A percentile compares a stretch with the other conserved stretches of the same genome.
phyloP scores from a whole-genome alignment of 2,888 invertebrate genomes.

The Netelia fuscicornis region DNA sequence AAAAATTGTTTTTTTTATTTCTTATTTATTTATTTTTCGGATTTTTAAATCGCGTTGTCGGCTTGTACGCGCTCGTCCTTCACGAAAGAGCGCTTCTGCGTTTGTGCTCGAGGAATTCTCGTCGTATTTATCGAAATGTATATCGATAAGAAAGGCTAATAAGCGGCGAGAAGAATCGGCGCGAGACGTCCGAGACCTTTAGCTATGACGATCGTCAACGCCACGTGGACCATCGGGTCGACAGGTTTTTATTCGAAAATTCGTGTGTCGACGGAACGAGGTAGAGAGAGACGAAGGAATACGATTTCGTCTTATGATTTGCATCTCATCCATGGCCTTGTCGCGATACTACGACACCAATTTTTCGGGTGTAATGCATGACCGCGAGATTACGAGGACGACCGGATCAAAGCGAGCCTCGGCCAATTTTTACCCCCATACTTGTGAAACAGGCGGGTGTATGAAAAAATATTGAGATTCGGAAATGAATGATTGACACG shows the following conservation, averaged over 20 bases:
- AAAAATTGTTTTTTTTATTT: background rate
- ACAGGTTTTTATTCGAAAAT: slow-evolving; percentile 12
- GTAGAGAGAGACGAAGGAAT: slow-evolving; percentile 46
- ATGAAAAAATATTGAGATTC: background rate
- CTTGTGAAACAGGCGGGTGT: background rate
- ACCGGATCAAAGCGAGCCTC: background rate
- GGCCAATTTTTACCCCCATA: background rate
- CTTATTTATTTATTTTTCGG: background rate
- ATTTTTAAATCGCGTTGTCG: background rate
- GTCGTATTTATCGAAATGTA: slow-evolving; percentile 71
- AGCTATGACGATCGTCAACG: slow-evolving; percentile 49
- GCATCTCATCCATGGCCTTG: slow-evolving; percentile 69
- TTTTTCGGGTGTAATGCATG: background rate
- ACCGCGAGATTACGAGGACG: slow-evolving; percentile 30
- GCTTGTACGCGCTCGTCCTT: slow-evolving; percentile 66
- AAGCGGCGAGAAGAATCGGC: slow-evolving; percentile 43
- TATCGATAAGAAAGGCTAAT: slow-evolving; percentile 70
- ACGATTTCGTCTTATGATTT: slow-evolving; percentile 66
- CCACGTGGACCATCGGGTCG: background rate
- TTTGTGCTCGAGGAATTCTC: slow-evolving; percentile 75
- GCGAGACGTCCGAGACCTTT: slow-evolving; percentile 81
- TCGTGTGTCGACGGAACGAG: slow-evolving; percentile 57
- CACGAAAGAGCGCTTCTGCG: slow-evolving; percentile 42
- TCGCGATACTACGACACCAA: background rate
- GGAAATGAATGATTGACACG: too few relatives aligned